A percentile compares a stretch with the other conserved stretches of the same genome.
Evolutionary conservation across 2,113 vertebrate genomes (phyloP).

Genomic region (Micronisus gabar): DNA sequence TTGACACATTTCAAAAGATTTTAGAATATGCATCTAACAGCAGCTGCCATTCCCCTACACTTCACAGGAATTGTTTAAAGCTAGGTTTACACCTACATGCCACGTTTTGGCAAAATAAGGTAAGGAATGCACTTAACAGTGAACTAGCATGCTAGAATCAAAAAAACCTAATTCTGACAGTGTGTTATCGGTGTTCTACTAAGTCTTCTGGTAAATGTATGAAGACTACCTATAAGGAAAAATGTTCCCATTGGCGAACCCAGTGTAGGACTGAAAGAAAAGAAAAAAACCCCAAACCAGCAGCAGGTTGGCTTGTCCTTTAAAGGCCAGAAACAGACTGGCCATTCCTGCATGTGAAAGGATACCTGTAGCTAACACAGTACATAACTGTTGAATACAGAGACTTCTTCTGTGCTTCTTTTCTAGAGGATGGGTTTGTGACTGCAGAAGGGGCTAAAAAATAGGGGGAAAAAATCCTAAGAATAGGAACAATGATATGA

Average conservation of each 20-base stretch:
- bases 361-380: not conserved
- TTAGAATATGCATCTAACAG: not conserved
- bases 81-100: not conserved
- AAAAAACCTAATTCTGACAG: not conserved
- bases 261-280: not conserved
- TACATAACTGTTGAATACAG: not conserved
- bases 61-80: not conserved
- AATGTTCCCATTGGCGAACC: not conserved
- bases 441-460: not conserved
- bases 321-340: not conserved
- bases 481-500: accelerated
- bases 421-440: not conserved
- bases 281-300: not conserved
- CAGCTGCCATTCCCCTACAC: not conserved
- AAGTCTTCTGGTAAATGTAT: not conserved
- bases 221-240: not conserved
- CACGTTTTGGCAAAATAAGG: not conserved
- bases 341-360: not conserved
- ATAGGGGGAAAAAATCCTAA: not conserved
- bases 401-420: not conserved
- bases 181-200: not conserved
- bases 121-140: not conserved
- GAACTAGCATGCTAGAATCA: not conserved
- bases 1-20: not conserved
- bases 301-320: not conserved